Percentiles rank a stretch among this genome's conserved stretches.
Conservation (phyloP, 2,888 invertebrate genomes). For the Drosophila leonis region DNA sequence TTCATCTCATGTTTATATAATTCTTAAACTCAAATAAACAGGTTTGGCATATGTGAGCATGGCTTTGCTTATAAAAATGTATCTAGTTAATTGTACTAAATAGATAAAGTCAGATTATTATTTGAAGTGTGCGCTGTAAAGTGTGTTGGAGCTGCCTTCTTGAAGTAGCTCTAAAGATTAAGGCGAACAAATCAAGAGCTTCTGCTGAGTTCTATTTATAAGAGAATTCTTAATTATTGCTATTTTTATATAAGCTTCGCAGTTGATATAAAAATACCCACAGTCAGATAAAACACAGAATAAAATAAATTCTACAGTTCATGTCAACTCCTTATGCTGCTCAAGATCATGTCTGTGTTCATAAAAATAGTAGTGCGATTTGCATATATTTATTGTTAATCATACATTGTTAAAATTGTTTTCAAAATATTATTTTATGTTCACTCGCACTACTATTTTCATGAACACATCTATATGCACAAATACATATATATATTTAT, state of each 20-base stretch:
- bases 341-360: background rate
- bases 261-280: too few relatives aligned
- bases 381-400: too few relatives aligned
- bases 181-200: background rate
- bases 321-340: background rate
- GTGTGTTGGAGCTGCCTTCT: background rate
- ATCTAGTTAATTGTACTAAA: slow-evolving; percentile 4
- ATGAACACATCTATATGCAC: too few relatives aligned
- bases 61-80: slow-evolving; percentile 4
- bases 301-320: background rate
- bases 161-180: background rate
- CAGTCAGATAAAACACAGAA: too few relatives aligned
- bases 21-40: background rate
- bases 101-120: background rate
- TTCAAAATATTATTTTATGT: too few relatives aligned
- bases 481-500: background rate
- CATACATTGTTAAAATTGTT: too few relatives aligned
- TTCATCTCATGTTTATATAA: slow-evolving; percentile 30
- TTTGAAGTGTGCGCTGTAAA: background rate
- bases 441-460: too few relatives aligned
- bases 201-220: background rate
- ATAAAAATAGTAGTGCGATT: too few relatives aligned
- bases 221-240: background rate
- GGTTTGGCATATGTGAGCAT: background rate
- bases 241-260: too few relatives aligned